Base-by-base conservation (phyloP, 2,797 vertebrate genomes). In the Acipenser oxyrinchus region DNA sequence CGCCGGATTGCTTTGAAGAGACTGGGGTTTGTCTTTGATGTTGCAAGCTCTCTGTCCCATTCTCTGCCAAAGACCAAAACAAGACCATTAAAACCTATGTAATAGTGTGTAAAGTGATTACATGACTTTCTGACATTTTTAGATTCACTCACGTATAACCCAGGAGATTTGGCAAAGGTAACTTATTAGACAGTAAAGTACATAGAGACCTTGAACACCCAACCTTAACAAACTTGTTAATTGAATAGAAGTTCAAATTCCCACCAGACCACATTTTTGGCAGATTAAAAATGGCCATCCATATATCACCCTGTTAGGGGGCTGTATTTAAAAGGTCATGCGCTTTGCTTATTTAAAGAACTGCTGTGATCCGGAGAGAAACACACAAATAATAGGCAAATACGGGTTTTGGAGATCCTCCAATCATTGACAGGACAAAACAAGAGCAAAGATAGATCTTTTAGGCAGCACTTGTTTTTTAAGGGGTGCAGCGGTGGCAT, bases 1-100 rank as follows among this genome's bases (percentile, higher is more conserved):
- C 95, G 85, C 65, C 92, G 90, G 78, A 99, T 86, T 50, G 97
- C 97, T 78, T 93, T 91, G 78, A 97, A 83, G 73, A 99, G 93
- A 79, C 82, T 91, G 60, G 97, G 96, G 69, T 93, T 93, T 77
- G 88, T 92, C 84, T 93, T 93, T 79, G 94, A 93, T 48, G 93
- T 93, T 68, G 86, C 94, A 82, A 97, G 82, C 69, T 99, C 96
- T 85, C 95, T 89, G 89, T 99, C 96, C 97, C 97, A 99, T 90
- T 99, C 95, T 86, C 97, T 99, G 86, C 64, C 82, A 86, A 79
- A 74, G 66, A 83, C 81, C 76, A 79, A 82, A 83, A 70, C 69
- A 71, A 76, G 8, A 72, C 60, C 62, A 79, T 76, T 83, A 83
- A 81, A 73, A 60, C 79, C 9, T 0, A 15, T 65, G 74, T 73